Conservation (phyloP, 2,888 invertebrate genomes). For the Ephialtes manifestator region DNA sequence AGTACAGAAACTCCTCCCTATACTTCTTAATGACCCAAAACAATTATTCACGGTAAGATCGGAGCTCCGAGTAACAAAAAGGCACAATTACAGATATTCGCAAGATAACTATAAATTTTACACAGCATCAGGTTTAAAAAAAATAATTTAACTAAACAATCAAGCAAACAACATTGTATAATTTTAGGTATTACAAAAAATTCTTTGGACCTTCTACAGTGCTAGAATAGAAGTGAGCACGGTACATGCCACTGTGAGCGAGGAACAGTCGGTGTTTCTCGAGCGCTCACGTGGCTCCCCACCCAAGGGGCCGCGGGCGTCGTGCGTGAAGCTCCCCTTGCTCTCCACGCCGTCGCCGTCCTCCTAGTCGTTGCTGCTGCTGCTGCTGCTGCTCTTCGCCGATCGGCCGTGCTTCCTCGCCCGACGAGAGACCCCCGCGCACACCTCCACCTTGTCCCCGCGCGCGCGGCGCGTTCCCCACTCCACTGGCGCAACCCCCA, state of each 20-base stretch:
- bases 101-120: too few species aligned
- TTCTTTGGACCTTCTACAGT: neutral
- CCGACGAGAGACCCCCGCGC: slow-evolving; percentile 63
- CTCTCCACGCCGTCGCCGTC: slow-evolving; percentile 57
- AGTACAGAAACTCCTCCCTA: too few species aligned
- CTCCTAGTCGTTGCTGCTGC: slow-evolving; percentile 41
- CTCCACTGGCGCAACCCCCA: slow-evolving; percentile 58
- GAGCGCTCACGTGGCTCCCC: slow-evolving; percentile 80
- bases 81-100: too few species aligned
- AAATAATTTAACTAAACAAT: neutral
- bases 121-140: too few species aligned
- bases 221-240: slow-evolving; percentile 22
- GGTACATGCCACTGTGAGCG: slow-evolving; percentile 38
- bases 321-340: slow-evolving; percentile 73
- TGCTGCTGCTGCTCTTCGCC: slow-evolving; percentile 28
- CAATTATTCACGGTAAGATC: too few species aligned
- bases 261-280: slow-evolving; percentile 71
- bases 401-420: slow-evolving; percentile 57
- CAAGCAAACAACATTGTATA: neutral
- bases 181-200: neutral
- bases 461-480: slow-evolving; percentile 67
- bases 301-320: slow-evolving; percentile 69
- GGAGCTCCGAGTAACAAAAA: too few species aligned
- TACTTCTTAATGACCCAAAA: too few species aligned
- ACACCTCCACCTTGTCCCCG: slow-evolving; percentile 73